Conservation (phyloP, 2,888 invertebrate genomes). For the Stegophylla sp. region DNA sequence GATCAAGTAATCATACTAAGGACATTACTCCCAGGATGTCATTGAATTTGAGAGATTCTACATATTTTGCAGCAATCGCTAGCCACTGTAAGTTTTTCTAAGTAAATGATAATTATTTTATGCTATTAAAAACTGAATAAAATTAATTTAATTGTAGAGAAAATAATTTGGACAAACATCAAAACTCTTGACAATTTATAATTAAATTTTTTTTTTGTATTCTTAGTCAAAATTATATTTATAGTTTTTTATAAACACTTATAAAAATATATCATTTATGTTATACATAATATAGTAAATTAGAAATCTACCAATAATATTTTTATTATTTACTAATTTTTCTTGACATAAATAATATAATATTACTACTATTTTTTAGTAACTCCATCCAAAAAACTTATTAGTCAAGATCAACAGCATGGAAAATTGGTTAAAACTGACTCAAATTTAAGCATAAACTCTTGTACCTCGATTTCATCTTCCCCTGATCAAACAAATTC, state of each 20-base stretch:
- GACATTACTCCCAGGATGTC: constrained; percentile 69
- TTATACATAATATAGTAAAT: no score
- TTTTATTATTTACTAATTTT: no score
- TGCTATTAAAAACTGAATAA: neutral
- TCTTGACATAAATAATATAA: no score
- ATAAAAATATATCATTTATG: no score
- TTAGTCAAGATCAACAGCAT: constrained; percentile 5
- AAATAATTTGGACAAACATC: neutral
- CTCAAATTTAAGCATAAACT: constrained; percentile 44
- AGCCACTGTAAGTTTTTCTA: constrained; percentile 69
- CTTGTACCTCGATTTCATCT: constrained; percentile 28
- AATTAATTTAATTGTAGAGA: neutral
- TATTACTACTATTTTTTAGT: constrained; percentile 30
- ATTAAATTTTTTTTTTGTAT: no score
- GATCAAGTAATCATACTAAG: neutral
- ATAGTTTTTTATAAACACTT: no score
- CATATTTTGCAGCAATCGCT: constrained; percentile 76
- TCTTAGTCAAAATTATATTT: no score
- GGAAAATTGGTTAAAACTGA: constrained; percentile 36
- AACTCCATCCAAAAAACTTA: constrained; percentile 38
- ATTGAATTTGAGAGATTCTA: constrained; percentile 78
- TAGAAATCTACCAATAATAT: no score
- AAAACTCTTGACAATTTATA: no score
- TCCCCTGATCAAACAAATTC: constrained; percentile 40
- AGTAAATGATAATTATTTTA: constrained; percentile 20